Evolutionary conservation across 2,888 invertebrate genomes (phyloP).

Genomic region (Chrysolina oricalcia): DNA sequence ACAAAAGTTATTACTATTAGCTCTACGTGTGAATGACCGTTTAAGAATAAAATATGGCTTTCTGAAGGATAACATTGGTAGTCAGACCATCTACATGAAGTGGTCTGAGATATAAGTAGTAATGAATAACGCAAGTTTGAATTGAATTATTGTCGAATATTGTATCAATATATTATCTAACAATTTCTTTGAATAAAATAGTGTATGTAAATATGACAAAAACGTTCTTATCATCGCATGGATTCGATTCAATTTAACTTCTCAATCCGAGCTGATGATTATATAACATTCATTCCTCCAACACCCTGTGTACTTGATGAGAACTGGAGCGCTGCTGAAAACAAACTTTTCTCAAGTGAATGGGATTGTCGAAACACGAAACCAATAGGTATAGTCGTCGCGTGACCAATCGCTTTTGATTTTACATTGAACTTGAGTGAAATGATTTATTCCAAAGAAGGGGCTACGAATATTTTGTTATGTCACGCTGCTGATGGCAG

Average conservation of each 20-base stretch:
- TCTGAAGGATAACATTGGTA: too few relatives aligned
- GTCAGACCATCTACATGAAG: too few relatives aligned
- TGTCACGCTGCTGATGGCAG: slow-evolving; percentile 29
- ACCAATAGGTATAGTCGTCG: neutral
- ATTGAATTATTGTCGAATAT: too few relatives aligned
- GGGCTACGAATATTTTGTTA: slow-evolving; percentile 40
- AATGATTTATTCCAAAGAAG: slow-evolving; percentile 33
- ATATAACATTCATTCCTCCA: neutral
- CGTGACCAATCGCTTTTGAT: slow-evolving; percentile 4
- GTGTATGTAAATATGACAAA: too few relatives aligned
- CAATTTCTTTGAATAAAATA: too few relatives aligned
- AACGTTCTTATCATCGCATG: too few relatives aligned
- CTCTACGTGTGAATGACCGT: too few relatives aligned
- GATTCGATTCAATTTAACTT: neutral
- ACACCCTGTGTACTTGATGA: neutral
- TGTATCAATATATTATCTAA: too few relatives aligned
- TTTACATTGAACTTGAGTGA: slow-evolving; percentile 44
- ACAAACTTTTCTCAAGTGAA: slow-evolving; percentile 23
- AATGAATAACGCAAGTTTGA: too few relatives aligned
- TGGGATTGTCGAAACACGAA: neutral
- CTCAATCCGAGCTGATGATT: neutral
- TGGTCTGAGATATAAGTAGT: too few relatives aligned
- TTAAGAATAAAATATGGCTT: too few relatives aligned
- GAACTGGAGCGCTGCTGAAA: neutral
- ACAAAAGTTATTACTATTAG: too few relatives aligned